Percentiles rank a stretch among this genome's conserved stretches.
Evolutionary conservation across 2,113 vertebrate species (phyloP).

Genomic region (Zeus faber): DNA sequence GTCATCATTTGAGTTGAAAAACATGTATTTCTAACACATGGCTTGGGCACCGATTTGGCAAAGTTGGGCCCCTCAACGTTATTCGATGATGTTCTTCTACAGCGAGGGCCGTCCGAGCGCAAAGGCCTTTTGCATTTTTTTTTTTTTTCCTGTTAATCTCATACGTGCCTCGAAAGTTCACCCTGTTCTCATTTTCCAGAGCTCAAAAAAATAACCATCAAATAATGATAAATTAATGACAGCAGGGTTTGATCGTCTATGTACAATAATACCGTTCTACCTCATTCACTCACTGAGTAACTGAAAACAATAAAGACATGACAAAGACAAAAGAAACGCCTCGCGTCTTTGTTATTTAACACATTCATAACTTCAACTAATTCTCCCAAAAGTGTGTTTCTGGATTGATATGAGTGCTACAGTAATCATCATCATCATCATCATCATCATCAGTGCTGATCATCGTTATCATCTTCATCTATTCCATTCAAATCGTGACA

Average conservation of each 20-base stretch:
- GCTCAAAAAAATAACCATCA: conserved; percentile 18
- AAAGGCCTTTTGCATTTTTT: too few species aligned
- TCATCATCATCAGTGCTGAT: not conserved
- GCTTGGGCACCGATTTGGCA: not conserved
- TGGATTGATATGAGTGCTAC: not conserved
- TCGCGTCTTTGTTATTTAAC: not conserved
- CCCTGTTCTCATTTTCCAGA: not conserved
- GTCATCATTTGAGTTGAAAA: conserved; percentile 4
- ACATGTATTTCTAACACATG: conserved; percentile 11
- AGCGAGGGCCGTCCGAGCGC: too few species aligned
- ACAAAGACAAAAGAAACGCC: conserved; percentile 6
- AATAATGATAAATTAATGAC: conserved; percentile 23
- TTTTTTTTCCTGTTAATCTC: not conserved
- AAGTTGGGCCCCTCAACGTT: conserved; percentile 11
- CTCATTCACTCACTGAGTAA: conserved; percentile 27
- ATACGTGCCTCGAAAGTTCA: conserved; percentile 19
- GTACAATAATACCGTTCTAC: conserved; percentile 48
- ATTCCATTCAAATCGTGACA: not conserved
- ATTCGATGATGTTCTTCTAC: conserved; percentile 11
- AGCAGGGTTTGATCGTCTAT: conserved; percentile 39
- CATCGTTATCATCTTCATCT: not conserved
- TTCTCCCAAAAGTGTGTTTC: not conserved
- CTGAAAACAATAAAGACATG: not conserved
- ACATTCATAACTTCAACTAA: not conserved
- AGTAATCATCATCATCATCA: not conserved